Evolutionary conservation across 53 echinoderm and acorn worm genomes (phyloP).

Genomic region (Hippasteria phrygiana): DNA sequence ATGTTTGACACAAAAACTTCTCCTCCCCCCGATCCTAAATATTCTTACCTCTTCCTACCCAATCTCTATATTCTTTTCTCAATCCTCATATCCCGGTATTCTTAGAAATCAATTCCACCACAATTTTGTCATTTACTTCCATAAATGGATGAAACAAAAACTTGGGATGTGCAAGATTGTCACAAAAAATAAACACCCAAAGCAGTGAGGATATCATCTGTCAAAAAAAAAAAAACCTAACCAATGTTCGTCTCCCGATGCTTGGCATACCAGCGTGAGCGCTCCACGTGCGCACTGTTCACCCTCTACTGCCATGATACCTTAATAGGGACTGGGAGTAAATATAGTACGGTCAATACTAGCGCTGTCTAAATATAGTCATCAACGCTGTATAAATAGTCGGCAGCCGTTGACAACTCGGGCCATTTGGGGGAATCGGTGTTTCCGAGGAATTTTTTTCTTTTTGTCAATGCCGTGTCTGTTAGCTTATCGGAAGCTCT

Average conservation of each 20-base stretch:
- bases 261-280: slow-evolving; percentile 19
- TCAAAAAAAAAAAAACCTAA: too few relatives aligned
- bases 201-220: neutral
- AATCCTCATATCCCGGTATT: neutral
- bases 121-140: neutral
- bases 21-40: too few relatives aligned
- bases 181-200: neutral
- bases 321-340: slow-evolving; percentile 43
- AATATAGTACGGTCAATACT: slow-evolving; percentile 15
- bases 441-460: neutral
- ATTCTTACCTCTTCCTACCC: too few relatives aligned
- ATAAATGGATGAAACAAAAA: neutral
- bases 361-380: slow-evolving; percentile 33
- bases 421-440: neutral
- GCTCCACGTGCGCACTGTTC: neutral
- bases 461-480: neutral
- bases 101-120: neutral
- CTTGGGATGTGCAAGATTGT: neutral
- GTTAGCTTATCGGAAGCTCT: neutral
- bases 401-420: neutral
- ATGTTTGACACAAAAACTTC: neutral
- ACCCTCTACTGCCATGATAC: neutral
- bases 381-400: neutral
- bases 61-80: neutral
- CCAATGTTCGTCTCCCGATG: neutral